Evolutionary conservation across 2,797 vertebrate genomes (phyloP), one percentile per base, ranked within the genome.

Genomic region (Falco naumanni): DNA sequence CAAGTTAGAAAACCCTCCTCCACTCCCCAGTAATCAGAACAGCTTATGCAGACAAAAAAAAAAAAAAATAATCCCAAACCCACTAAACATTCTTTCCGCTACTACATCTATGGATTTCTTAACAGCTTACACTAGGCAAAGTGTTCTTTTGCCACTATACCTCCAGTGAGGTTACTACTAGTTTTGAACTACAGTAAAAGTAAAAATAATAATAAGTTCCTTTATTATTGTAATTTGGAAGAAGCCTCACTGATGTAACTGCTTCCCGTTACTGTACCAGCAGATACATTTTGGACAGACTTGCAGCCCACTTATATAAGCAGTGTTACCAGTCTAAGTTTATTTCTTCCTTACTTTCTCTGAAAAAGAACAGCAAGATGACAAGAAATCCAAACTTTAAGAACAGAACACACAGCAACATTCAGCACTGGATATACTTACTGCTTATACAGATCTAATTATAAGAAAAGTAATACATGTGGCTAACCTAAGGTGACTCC

Each of bases 391-490:
- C 18, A 29, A 5, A 20, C n/a, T 11, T 26, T 69, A 39, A 51
- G 8, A 78, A 64, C 5, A 33, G 22, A 31, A 37, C 17, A 39
- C 12, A 21, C 9, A 60, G 24, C 26, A 39, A 33, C 10, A 43
- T 0, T 57, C 37, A 34, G 29, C 33, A 39, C 20, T 39, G 13
- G 20, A n/a, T 28, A 10, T 17, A 64, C 37, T 41, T 45, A 64
- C n/a, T 8, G 3, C 11, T 47, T 74, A 17, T 1, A 33, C 1
- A 7, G 12, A 3, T 5, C 9, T 5, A 50, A 83, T 45, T 29
- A 18, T 9, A 6, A 33, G 37, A 50, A 34, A 51, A 39, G 31
- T 0, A 39, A 60, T 0, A 24, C 3, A 10, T 0, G 4, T 10
- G 11, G 14, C 50, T 74, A 84, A 87, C 28, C 25, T 31, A 63